Evolutionary conservation across 2,113 vertebrate genomes (phyloP), one percentile per base, ranked within the genome.

Genomic region (Sterna hirundo): DNA sequence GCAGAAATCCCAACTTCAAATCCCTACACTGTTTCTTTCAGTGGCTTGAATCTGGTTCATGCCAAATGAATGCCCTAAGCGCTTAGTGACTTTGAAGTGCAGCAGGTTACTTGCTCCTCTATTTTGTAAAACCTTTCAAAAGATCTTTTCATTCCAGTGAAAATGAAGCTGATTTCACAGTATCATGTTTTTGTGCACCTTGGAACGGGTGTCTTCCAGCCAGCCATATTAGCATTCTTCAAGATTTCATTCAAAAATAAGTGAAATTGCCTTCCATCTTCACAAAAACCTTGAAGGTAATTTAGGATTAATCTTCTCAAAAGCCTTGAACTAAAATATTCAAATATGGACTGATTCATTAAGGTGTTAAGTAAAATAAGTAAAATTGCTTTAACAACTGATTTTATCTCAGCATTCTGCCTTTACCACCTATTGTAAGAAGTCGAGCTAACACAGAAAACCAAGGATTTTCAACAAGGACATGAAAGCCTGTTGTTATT

Each of bases 151-250:
- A 85, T 95, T 84, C 44, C 36, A 76, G 54, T 47, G 65, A 87
- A 97, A 93, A 91, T 76, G 64, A 93, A 78, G 61, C 38, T 86
- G 86, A 96, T 96, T 96, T 91, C 74, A 91, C 26, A 86, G 60
- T 70, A 30, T 38, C 55, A 52, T 60, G 32, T 82, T 82, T 94
- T 91, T 82, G 47, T 85, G 38, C 61, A 76, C 40, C n/a, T 84
- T 72, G 66, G 65, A 93, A 95, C 32, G 34, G 34, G 32, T 60
- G 38, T 61, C 44, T 94, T 85, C 65, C 42, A 84, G 81, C 13
- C 77, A 96, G 61, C 6, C 40, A 78, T 36, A 72, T 89, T 60
- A 93, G 52, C 61, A 60, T 91, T 86, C 52, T 64, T 54, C 52
- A 72, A 88, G 46, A 38, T 51, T 93, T 79, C 25, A 85, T 79